phyloP scores from a whole-genome alignment of 2,113 vertebrate species.

The Mustela lutreola region DNA sequence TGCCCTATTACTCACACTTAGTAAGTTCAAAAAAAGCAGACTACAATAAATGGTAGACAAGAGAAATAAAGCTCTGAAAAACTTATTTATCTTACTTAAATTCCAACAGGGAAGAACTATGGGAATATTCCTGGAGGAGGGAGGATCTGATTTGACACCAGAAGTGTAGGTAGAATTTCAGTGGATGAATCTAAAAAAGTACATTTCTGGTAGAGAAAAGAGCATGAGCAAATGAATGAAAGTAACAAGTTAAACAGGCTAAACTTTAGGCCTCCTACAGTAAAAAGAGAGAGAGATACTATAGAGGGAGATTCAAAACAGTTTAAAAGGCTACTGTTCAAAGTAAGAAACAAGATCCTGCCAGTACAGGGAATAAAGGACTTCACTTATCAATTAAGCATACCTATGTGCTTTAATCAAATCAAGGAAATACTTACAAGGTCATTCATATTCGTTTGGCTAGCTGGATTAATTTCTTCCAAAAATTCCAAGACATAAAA shows the following conservation, averaged over 20 bases:
- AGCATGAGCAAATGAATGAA: not conserved
- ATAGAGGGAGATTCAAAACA: not conserved
- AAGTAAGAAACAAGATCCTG: not conserved
- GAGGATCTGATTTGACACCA: not conserved
- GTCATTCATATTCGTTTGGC: constrained; percentile 97
- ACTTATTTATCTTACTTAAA: not conserved
- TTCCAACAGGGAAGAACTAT: not conserved
- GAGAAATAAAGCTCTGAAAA: not conserved
- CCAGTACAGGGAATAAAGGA: not conserved
- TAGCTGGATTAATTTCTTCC: constrained; percentile 98
- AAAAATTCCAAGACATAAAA: constrained; percentile 98
- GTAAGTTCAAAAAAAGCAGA: not conserved
- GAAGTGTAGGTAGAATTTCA: not conserved
- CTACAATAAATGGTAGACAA: not conserved
- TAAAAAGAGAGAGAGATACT: not conserved
- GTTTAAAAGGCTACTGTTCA: not conserved
- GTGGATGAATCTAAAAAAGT: not conserved
- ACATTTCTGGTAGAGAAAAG: not conserved
- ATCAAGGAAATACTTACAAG: constrained; percentile 84
- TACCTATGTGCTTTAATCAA: not conserved
- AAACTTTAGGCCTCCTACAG: not conserved
- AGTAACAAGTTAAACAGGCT: not conserved
- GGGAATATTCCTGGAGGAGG: not conserved
- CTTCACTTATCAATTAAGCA: not conserved
- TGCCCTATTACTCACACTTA: not conserved